phyloP scores from a whole-genome alignment of 1,140 invertebrate species.

The Heliothis subflexa region DNA sequence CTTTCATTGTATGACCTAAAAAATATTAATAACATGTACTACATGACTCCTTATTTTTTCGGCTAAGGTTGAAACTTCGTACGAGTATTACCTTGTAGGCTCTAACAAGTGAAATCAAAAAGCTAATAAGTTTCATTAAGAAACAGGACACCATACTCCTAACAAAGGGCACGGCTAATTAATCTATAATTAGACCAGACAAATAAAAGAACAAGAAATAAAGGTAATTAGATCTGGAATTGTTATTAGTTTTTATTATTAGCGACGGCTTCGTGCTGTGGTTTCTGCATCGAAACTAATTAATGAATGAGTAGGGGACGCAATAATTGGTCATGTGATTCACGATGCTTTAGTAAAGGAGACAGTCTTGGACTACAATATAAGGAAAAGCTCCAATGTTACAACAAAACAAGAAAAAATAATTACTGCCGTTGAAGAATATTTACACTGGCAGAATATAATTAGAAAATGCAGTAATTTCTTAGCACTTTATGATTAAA shows the following conservation, averaged over 20 bases:
- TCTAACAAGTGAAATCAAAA: background rate
- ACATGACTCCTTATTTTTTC: no score
- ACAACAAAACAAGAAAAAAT: no score
- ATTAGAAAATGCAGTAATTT: no score
- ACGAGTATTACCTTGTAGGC: no score
- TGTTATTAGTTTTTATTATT: slow-evolving; percentile 32
- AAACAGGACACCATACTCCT: background rate
- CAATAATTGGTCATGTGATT: slow-evolving; percentile 1
- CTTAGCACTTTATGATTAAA: no score
- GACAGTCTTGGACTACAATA: background rate
- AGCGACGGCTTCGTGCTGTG: background rate
- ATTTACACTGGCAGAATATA: no score
- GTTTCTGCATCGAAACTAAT: slow-evolving; percentile 1
- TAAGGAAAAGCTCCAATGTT: no score
- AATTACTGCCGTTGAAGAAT: no score
- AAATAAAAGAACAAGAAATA: slow-evolving; percentile 19
- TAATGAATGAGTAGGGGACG: slow-evolving; percentile 5
- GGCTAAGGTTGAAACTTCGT: no score
- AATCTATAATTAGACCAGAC: slow-evolving; percentile 1
- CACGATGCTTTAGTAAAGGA: slow-evolving; percentile 1
- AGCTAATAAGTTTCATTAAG: background rate
- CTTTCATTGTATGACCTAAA: no score
- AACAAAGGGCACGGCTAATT: background rate
- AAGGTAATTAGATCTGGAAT: background rate
- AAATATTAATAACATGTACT: no score